Evolutionary conservation across 2,888 invertebrate species (phyloP).

Genomic region (Elegia similella): DNA sequence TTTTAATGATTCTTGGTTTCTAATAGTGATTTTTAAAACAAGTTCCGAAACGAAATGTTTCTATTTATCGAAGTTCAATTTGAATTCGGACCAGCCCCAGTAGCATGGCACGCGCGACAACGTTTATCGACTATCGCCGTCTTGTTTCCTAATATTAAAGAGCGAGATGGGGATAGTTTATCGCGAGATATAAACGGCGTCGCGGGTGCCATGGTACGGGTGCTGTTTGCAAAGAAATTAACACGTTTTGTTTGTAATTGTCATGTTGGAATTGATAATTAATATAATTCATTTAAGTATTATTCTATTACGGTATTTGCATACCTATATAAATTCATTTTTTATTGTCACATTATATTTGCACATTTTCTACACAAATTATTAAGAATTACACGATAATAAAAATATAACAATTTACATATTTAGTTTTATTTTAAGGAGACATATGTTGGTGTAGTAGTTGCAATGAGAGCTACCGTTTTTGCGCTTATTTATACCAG

Average conservation of each 20-base stretch:
- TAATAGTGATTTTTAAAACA: not conserved
- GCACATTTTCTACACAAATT: slow-evolving; percentile 77
- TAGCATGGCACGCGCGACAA: no score
- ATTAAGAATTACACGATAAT: slow-evolving; percentile 73
- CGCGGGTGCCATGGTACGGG: no score
- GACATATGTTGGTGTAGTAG: slow-evolving; percentile 16
- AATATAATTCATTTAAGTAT: slow-evolving; percentile 49
- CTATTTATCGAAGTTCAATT: no score
- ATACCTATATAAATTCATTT: slow-evolving; percentile 60
- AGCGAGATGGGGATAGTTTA: no score
- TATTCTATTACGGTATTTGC: slow-evolving; percentile 56
- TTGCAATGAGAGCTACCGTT: no score
- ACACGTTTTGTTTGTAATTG: slow-evolving; percentile 17
- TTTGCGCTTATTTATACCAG: no score
- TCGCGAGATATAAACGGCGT: no score
- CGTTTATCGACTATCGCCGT: no score
- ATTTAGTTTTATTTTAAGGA: slow-evolving; percentile 16
- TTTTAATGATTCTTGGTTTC: slow-evolving; percentile 22
- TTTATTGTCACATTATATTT: slow-evolving; percentile 71
- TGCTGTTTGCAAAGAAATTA: not conserved
- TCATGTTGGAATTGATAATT: slow-evolving; percentile 27
- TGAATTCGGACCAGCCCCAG: no score
- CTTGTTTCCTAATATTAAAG: no score
- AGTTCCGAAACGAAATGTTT: no score
- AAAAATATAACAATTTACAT: slow-evolving; percentile 53